These are phyloP conservation scores for Actinernus sp. DNA, from an alignment of 92 coral and sea anemone species.

Conservation along the genomic window DNA sequence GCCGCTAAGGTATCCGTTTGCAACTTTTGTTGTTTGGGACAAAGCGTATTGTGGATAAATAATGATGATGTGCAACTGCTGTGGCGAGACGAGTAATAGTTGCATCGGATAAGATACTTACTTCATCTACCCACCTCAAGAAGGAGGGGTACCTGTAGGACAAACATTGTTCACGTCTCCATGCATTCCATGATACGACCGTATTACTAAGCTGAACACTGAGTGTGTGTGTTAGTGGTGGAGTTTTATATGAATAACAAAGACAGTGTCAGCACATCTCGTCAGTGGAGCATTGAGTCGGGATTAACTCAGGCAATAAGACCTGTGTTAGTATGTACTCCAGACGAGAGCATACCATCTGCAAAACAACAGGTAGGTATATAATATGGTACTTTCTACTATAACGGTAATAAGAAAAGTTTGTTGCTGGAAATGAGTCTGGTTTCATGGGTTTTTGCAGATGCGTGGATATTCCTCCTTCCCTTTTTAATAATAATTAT, in stretches of 20 bases:
- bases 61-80: constrained; percentile 20
- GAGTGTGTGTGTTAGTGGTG: too few relatives aligned
- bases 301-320: constrained; percentile 85
- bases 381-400: not conserved
- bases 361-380: not conserved
- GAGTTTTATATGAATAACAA: constrained; percentile 82
- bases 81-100: constrained; percentile 40
- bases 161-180: too few relatives aligned
- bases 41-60: not conserved
- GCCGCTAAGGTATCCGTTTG: not conserved
- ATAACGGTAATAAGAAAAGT: too few relatives aligned
- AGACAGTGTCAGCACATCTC: constrained; percentile 55
- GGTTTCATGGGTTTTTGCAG: too few relatives aligned
- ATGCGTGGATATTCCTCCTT: too few relatives aligned
- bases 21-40: not conserved
- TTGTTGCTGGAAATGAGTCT: too few relatives aligned
- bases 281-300: constrained; percentile 84
- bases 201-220: too few relatives aligned
- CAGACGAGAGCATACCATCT: constrained; percentile 27
- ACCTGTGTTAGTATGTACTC: constrained; percentile 73
- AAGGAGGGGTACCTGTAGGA: too few relatives aligned
- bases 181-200: too few relatives aligned
- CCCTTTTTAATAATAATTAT: too few relatives aligned
- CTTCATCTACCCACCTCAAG: too few relatives aligned
- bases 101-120: not conserved